phyloP scores from a whole-genome alignment of 2,797 vertebrate genomes.

The Pangasius sanitwongsei region DNA sequence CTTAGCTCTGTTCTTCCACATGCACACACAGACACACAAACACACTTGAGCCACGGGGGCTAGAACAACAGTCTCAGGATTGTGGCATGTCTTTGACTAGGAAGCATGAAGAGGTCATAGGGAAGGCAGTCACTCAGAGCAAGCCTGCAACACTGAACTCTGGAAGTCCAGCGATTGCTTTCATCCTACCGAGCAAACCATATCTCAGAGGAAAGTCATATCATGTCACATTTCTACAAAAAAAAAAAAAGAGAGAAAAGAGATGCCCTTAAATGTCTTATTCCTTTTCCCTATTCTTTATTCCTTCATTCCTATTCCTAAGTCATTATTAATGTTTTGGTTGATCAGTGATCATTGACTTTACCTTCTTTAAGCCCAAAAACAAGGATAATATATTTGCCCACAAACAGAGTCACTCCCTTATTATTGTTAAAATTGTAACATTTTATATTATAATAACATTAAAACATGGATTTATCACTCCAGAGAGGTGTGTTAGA shows the following conservation, averaged over 20 bases:
- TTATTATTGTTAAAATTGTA: neutral
- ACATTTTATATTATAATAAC: neutral
- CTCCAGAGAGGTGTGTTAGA: constrained; percentile 51
- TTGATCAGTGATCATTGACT: neutral
- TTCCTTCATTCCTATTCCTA: neutral
- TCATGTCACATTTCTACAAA: neutral
- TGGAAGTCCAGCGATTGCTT: constrained; percentile 19
- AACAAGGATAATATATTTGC: neutral
- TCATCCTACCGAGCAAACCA: neutral
- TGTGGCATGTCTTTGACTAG: constrained; percentile 76
- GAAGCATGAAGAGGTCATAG: constrained; percentile 72
- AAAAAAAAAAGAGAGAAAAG: neutral
- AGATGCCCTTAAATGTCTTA: neutral
- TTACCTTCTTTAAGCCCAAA: neutral
- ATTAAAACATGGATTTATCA: neutral
- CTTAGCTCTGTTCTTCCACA: constrained; percentile 61
- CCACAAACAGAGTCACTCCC: neutral
- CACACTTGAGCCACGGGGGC: constrained; percentile 64
- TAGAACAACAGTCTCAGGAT: constrained; percentile 76
- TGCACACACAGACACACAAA: constrained; percentile 36
- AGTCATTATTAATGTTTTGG: neutral
- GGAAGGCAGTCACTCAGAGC: constrained; percentile 54
- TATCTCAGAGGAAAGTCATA: neutral
- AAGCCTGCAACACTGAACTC: neutral
- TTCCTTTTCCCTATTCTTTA: neutral